These are phyloP conservation scores for Galaxea fascicularis DNA, from an alignment of 92 coral and sea anemone species.

Conservation along the genomic window DNA sequence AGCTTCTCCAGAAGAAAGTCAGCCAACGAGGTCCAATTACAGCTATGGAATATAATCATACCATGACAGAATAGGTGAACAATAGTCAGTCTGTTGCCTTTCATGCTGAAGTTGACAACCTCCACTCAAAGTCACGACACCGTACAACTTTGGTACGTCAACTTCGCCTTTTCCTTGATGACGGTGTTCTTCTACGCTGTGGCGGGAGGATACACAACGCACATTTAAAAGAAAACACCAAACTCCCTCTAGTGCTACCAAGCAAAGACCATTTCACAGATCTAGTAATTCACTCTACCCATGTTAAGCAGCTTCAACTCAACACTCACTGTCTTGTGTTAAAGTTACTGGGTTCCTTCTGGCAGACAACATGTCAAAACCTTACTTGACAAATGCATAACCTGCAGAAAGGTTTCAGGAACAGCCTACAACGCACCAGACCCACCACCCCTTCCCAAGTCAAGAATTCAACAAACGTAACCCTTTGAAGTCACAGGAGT, in stretches of 20 bases:
- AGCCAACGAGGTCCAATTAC: background rate
- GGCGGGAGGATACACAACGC: conserved; percentile 73
- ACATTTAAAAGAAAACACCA: conserved; percentile 38
- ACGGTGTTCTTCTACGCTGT: conserved; percentile 28
- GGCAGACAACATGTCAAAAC: too few species aligned
- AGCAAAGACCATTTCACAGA: conserved; percentile 9
- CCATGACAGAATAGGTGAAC: conserved; percentile 4
- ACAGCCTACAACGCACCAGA: background rate
- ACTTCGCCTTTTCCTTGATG: conserved; percentile 27
- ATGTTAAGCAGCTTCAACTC: conserved; percentile 43
- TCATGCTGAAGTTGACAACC: conserved; percentile 21
- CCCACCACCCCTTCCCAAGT: too few species aligned
- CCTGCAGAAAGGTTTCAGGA: too few species aligned
- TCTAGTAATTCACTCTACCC: conserved; percentile 14
- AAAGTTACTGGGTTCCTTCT: conserved; percentile 53
- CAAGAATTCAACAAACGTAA: too few species aligned
- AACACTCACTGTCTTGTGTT: conserved; percentile 57
- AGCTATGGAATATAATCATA: conserved; percentile 17
- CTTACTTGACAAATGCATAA: too few species aligned
- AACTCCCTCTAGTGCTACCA: conserved; percentile 45
- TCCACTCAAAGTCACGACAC: background rate
- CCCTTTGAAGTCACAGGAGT: too few species aligned
- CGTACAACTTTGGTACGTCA: background rate
- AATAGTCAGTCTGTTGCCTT: conserved; percentile 16
- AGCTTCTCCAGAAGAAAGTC: background rate